Evolutionary conservation across 2,113 vertebrate genomes (phyloP), one percentile per base, ranked within the genome.

Genomic region (Apaloderma vittatum): DNA sequence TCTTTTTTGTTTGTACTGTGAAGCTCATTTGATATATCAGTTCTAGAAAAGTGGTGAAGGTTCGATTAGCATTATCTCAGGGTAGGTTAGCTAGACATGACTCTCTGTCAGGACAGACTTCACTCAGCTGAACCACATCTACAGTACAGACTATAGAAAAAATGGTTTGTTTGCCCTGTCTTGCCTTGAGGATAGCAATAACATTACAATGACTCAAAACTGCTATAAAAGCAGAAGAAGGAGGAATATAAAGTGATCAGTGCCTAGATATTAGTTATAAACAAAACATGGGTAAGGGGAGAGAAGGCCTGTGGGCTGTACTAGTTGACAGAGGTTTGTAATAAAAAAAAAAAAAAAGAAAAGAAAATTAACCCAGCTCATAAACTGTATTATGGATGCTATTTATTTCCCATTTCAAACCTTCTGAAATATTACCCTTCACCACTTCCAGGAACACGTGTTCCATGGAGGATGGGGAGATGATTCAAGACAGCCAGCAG

Each of bases 351-450:
- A 14, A 86, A 26, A 12, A 36, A 61, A 21, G 30, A 63, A 34
- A n/a, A 37, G 2, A 34, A 84, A 34, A 45, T 15, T 18, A 15
- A 46, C 45, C 2, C 0, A 11, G 2, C 17, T 3, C 9, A 45
- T 10, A 32, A 1, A 17, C 9, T 24, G 46, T 54, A 20, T 83
- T 46, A 8, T 63, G 8, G 2, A 8, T 83, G 24, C 5, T 79
- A 15, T 45, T 71, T 88, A 49, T 75, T 88, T 83, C 34, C 9
- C 6, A 16, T 63, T 76, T 83, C 19, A 4, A 59, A 29, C 9
- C 6, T 78, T 77, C 22, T 71, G 32, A 45, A 86, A 48, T 2
- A 11, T 66, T 62, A 48, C 2, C 2, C 7, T 62, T 20, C 9
- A 46, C 24, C 15, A 48, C 4, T 77, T 85, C 21, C 19, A 65